Percentiles rank a stretch among this genome's conserved stretches.
Conservation (phyloP, 2,113 vertebrate species). For the Atractosteus spatula region DNA sequence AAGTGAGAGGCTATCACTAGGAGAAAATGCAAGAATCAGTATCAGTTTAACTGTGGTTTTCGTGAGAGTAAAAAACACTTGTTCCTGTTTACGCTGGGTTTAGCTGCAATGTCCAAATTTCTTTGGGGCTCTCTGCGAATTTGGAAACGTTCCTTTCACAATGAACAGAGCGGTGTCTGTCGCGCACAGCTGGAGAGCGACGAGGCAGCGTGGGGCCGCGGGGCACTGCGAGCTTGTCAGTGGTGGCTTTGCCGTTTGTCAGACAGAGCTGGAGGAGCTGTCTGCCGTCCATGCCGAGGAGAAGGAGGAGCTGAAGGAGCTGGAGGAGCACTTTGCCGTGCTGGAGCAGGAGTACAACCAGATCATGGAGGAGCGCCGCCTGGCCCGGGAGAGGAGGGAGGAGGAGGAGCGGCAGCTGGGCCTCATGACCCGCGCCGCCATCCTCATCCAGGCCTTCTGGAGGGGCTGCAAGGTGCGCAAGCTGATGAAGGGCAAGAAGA, state of each 20-base stretch:
- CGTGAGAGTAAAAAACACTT: too few species aligned
- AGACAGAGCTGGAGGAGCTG: slow-evolving; percentile 68
- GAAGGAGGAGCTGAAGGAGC: slow-evolving; percentile 57
- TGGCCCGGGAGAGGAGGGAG: slow-evolving; percentile 48
- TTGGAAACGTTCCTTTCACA: too few species aligned
- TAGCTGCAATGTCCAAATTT: too few species aligned
- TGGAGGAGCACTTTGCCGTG: slow-evolving; percentile 49
- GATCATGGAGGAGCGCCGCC: slow-evolving; percentile 64
- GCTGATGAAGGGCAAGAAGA: slow-evolving; percentile 59
- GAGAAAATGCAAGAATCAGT: too few species aligned
- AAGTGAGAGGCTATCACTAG: too few species aligned
- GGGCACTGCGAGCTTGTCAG: not conserved
- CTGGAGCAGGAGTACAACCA: slow-evolving; percentile 66
- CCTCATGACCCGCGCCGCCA: slow-evolving; percentile 63
- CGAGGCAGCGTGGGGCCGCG: too few species aligned
- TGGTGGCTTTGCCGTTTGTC: not conserved
- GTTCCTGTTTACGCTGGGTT: too few species aligned
- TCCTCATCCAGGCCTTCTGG: slow-evolving; percentile 77
- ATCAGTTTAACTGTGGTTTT: too few species aligned
- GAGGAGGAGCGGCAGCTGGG: slow-evolving; percentile 56
- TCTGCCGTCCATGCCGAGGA: slow-evolving; percentile 49
- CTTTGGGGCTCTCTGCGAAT: too few species aligned
- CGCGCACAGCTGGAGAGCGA: too few species aligned
- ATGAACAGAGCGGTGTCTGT: too few species aligned
- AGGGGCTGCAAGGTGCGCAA: slow-evolving; percentile 78